These are phyloP conservation scores for Gerris buenoi DNA, from an alignment of 1,140 invertebrate genomes.

Conservation along the genomic window DNA sequence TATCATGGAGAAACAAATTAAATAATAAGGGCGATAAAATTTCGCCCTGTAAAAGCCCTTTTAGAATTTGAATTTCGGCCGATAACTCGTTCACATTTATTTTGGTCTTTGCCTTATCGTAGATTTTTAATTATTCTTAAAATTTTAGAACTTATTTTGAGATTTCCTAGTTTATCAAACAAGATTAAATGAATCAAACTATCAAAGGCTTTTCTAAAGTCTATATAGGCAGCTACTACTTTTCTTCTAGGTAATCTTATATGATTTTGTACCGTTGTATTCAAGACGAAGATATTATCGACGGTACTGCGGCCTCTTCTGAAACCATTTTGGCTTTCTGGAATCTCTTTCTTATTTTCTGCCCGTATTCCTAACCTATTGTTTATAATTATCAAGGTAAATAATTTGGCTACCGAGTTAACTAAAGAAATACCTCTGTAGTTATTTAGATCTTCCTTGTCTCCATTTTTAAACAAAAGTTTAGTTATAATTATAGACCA, in stretches of 20 bases:
- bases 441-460: neutral
- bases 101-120: neutral
- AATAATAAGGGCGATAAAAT: neutral
- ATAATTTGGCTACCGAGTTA: neutral
- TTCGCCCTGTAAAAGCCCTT: neutral
- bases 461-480: neutral
- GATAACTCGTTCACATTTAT: neutral
- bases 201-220: neutral
- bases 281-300: neutral
- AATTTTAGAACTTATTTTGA: neutral
- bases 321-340: neutral
- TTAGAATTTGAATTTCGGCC: neutral
- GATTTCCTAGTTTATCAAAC: neutral
- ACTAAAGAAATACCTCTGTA: constrained; percentile 1
- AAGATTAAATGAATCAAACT: neutral
- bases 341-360: neutral
- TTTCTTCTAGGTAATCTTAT: neutral
- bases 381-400: neutral
- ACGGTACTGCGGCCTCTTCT: neutral
- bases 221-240: neutral
- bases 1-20: neutral
- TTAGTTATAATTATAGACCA: constrained; percentile 1
- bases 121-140: neutral
- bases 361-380: neutral
- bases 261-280: neutral